Evolutionary conservation across 64 coral and sea anemone species (phyloP), one percentile per base, ranked within the genome.

Genomic region (Porites australiensis): DNA sequence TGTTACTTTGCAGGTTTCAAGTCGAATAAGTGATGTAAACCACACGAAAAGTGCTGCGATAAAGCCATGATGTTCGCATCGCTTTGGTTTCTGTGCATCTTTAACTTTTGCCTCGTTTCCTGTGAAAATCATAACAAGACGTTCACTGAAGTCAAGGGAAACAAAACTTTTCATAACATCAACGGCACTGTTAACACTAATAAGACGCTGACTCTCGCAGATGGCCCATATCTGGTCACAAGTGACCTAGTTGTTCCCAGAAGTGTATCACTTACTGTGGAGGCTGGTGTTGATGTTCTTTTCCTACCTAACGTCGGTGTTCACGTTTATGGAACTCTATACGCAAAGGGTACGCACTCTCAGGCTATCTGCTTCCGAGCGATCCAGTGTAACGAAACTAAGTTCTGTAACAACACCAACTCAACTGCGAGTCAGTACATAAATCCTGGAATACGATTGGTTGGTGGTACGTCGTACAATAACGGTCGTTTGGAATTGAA

Each of bases 201-300:
- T 23, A 4, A 12, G 49, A 93, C 77, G 9, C 55, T 93, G 11
- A 87, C 37, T 12, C 71, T 2, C 19, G 50, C 54, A 58, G 50
- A 87, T 27, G 87, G 89, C 8, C 94, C 94, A 8, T 96, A 96
- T 77, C 64, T 77, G 44, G 71, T 96, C 44, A 96, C 82, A 2
- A 63, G 74, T 51, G 77, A 96, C 16, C 50, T 96, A 48, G 46
- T 92, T 69, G 61, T 96, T 64, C 9, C 71, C 9, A 61, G 88
- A 20, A 84, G 44, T 23, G 54, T 85, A 4, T 88, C 50, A 22
- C 55, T 96, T 63, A 82, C 51, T 58, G 66, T 96, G 8, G 89
- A 92, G 22, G 64, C 94, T 74, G 94, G 94, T 15, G 58, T 55
- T 19, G 37, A 91, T 46, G 18, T 95, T 15, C 20, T 75, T 22